These are phyloP conservation scores for Spea multiplicata DNA, from an alignment of 2,113 vertebrate species.

Conservation along the genomic window DNA sequence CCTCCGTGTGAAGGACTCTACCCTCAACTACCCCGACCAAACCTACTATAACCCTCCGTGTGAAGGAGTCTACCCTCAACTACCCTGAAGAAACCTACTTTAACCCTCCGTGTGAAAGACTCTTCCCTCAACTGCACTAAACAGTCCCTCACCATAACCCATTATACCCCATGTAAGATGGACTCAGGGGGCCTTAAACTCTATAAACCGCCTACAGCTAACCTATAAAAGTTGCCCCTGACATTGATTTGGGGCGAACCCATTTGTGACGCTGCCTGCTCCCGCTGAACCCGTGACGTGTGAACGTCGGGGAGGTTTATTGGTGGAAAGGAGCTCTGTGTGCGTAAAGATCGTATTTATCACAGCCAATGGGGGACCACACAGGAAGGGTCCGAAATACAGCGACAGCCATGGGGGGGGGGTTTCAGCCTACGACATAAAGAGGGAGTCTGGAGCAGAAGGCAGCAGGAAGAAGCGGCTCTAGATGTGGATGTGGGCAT, in stretches of 20 bases:
- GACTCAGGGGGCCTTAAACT: not conserved
- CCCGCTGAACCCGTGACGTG: not conserved
- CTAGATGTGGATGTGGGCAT: conserved; percentile 52
- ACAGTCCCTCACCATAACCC: too few relatives aligned
- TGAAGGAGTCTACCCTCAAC: too few relatives aligned
- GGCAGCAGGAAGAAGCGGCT: conserved; percentile 69
- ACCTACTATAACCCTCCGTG: too few relatives aligned
- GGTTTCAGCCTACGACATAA: conserved; percentile 37
- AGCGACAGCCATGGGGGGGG: too few relatives aligned
- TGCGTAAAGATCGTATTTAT: not conserved
- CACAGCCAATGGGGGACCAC: not conserved
- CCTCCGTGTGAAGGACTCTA: not conserved
- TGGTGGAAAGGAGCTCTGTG: not conserved
- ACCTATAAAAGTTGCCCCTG: too few relatives aligned
- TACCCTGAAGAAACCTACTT: too few relatives aligned
- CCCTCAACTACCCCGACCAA: not conserved
- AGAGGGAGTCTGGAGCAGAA: conserved; percentile 57
- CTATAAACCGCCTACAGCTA: too few relatives aligned
- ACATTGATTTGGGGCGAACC: too few relatives aligned
- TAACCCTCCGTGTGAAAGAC: too few relatives aligned
- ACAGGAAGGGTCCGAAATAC: not conserved
- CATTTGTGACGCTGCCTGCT: too few relatives aligned
- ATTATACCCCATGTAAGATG: not conserved
- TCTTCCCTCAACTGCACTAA: too few relatives aligned
- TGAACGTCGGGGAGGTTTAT: not conserved